A percentile compares a stretch with the other conserved stretches of the same genome.
phyloP scores from a whole-genome alignment of 2,888 invertebrate species.

The Patella caerulea region DNA sequence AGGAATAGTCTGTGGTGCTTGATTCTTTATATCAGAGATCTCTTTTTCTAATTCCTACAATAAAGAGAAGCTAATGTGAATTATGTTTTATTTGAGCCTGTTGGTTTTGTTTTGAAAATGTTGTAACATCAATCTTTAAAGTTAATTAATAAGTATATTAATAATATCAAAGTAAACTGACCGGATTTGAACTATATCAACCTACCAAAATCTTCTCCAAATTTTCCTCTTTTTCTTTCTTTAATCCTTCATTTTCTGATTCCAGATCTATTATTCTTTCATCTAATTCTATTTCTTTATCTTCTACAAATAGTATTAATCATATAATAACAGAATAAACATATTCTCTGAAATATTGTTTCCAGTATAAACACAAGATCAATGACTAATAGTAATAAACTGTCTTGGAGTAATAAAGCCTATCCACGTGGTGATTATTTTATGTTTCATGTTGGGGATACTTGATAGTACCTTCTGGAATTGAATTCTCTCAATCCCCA shows the following conservation, averaged over 20 bases:
- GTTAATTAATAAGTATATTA: no score
- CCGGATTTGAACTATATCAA: no score
- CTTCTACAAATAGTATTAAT: conserved; percentile 38
- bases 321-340: conserved; percentile 2
- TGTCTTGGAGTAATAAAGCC: no score
- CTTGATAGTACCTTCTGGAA: no score
- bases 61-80: not conserved
- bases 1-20: not conserved
- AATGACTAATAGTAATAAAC: no score
- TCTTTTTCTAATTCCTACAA: conserved; percentile 25
- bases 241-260: conserved; percentile 50
- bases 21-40: conserved; percentile 16
- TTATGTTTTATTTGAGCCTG: not conserved
- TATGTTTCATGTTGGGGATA: no score
- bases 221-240: conserved; percentile 44
- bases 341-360: not conserved
- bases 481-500: no score
- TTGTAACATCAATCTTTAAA: no score
- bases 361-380: no score
- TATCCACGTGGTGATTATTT: no score
- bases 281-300: conserved; percentile 47
- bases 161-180: no score
- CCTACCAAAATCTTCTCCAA: conserved; percentile 42
- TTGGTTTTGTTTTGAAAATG: no score
- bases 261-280: conserved; percentile 56